Conservation (phyloP, 2,797 vertebrate genomes). For the Ibycter americanus region DNA sequence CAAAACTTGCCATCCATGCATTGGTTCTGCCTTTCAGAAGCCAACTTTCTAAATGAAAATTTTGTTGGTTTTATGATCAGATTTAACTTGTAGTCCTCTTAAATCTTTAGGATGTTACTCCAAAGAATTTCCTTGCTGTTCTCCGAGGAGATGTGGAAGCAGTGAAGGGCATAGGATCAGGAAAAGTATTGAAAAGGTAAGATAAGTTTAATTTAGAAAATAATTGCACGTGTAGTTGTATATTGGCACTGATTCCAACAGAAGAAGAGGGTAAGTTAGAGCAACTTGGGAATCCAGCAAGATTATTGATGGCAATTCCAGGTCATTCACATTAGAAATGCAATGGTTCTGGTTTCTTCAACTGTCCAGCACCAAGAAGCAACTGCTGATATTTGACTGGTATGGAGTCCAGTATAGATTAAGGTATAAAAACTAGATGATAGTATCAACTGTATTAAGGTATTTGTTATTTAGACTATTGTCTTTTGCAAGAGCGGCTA, state of each 20-base stretch:
- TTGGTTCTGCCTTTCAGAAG: neutral
- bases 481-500: neutral
- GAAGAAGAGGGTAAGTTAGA: neutral
- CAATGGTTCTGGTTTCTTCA: neutral
- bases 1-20: neutral
- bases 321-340: neutral
- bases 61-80: neutral
- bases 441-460: neutral
- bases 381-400: neutral
- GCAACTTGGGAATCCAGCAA: neutral
- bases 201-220: neutral
- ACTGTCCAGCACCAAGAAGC: neutral
- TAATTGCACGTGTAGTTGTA: neutral
- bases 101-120: conserved; percentile 85
- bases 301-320: neutral
- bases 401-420: neutral
- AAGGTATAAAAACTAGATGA: neutral
- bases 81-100: neutral
- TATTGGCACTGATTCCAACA: neutral
- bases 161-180: conserved; percentile 86
- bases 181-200: conserved; percentile 93
- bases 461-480: neutral
- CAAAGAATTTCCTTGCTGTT: conserved; percentile 91
- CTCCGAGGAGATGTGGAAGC: conserved; percentile 84
- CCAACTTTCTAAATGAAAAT: neutral